These are phyloP conservation scores for Caenorhabditis latens DNA, from an alignment of 1,140 invertebrate genomes.

Conservation along the genomic window DNA sequence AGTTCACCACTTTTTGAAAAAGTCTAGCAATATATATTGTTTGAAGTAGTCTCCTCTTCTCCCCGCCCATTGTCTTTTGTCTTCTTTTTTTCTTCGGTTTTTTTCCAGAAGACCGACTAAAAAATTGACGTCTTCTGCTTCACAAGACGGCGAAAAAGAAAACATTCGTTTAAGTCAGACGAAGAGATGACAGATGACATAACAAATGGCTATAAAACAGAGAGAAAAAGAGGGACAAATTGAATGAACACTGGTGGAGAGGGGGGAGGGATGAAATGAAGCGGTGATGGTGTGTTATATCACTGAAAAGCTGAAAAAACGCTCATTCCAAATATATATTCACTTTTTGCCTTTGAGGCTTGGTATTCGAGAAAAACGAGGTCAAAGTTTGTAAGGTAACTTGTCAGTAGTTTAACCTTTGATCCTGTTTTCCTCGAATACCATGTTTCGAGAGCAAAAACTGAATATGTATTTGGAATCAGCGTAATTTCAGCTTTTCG, in stretches of 20 bases:
- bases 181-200: conserved; percentile 1
- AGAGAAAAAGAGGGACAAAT: background rate
- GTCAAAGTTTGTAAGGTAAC: too few relatives aligned
- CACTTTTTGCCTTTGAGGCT: too few relatives aligned
- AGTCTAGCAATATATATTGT: background rate
- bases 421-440: too few relatives aligned
- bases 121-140: conserved; percentile 33
- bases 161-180: conserved; percentile 33
- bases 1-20: background rate
- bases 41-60: background rate
- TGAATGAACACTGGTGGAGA: background rate
- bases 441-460: too few relatives aligned
- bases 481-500: too few relatives aligned
- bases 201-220: background rate
- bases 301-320: too few relatives aligned
- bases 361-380: too few relatives aligned
- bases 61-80: background rate
- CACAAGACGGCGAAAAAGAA: background rate
- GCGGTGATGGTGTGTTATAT: background rate
- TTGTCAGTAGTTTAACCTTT: too few relatives aligned
- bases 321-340: too few relatives aligned
- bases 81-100: background rate
- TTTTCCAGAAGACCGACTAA: background rate
- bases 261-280: background rate
- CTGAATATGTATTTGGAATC: too few relatives aligned